Evolutionary conservation across 1,140 invertebrate species (phyloP), one percentile per base, ranked within the genome.

Genomic region (Microplitis mediator): DNA sequence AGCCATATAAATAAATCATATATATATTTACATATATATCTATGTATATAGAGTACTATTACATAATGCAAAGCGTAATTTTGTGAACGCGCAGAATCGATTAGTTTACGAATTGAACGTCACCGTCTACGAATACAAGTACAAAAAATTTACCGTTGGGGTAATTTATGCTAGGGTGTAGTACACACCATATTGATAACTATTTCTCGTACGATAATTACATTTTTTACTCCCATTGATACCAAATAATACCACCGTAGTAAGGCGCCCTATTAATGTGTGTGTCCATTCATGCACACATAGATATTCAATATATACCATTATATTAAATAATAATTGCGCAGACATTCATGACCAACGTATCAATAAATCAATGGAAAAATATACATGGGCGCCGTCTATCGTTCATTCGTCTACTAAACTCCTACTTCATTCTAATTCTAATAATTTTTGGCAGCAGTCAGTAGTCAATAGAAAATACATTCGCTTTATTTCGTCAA

Each of bases 291-390:
- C 39, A 45, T 45, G 39, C 39, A 45, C 11, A 45, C 39, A 45
- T 45, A 45, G 5, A 45, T 45, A 45, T 11, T 6, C 11, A 45
- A 45, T 45, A 45, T 5, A 45, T 45, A 45, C 39, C 3, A 11
- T 45, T 54, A 54, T 13, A 16, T 5, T 54, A 54, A 54, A 16
- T 13, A 54, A 54, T 54, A n/a, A 70, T 52, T 65, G 35, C 61
- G 51, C 62, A 71, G 11, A 71, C 52, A 54, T 61, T 36, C 32
- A 63, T 32, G 69, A 71, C 34, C 69, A 39, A 71, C 54, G 35
- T 50, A 71, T 71, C 69, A 71, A 71, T 71, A 65, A 65, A 71
- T 71, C 69, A 65, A 65, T 71, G 50, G 32, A n/a, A 31, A 3
- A 11, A 51, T 16, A 11, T 14, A 16, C 13, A 13, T 31, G 16